phyloP scores from a whole-genome alignment of 2,888 invertebrate genomes.

The Oscheius sp. region DNA sequence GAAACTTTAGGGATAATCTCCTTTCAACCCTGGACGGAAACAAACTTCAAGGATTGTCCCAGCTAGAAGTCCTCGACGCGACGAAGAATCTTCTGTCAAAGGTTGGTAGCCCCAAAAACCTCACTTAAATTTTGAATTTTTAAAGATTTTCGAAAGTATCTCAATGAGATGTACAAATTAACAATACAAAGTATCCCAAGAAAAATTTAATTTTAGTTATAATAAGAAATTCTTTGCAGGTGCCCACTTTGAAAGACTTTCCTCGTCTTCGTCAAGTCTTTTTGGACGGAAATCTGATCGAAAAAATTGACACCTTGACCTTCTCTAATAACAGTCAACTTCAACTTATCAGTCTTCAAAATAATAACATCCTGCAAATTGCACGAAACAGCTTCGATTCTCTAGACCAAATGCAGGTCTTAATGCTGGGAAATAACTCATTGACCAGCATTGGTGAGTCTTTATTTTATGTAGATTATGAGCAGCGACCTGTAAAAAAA shows the following conservation, averaged over 20 bases:
- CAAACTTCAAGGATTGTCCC: constrained; percentile 83
- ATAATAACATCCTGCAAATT: constrained; percentile 63
- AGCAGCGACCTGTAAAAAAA: no score
- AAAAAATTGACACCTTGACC: constrained; percentile 81
- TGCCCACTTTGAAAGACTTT: constrained; percentile 81
- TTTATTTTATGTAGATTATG: no score
- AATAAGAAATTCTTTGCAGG: constrained; percentile 26
- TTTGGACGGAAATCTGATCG: constrained; percentile 75
- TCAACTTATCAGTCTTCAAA: constrained; percentile 77
- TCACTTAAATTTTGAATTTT: not conserved
- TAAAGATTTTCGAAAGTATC: no score
- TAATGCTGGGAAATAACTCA: constrained; percentile 83
- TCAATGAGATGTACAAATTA: no score
- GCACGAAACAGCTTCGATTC: constrained; percentile 69
- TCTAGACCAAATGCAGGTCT: constrained; percentile 77
- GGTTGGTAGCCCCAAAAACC: no score
- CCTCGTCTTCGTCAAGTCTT: constrained; percentile 79
- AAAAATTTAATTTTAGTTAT: constrained; percentile 12
- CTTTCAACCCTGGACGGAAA: constrained; percentile 83
- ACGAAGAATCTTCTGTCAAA: constrained; percentile 82
- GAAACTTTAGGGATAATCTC: constrained; percentile 79
- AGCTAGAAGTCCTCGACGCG: constrained; percentile 80
- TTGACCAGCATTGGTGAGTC: constrained; percentile 77
- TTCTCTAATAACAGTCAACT: constrained; percentile 83
- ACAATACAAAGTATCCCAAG: no score